phyloP scores from a whole-genome alignment of 2,113 vertebrate genomes.

The Mesitornis unicolor region DNA sequence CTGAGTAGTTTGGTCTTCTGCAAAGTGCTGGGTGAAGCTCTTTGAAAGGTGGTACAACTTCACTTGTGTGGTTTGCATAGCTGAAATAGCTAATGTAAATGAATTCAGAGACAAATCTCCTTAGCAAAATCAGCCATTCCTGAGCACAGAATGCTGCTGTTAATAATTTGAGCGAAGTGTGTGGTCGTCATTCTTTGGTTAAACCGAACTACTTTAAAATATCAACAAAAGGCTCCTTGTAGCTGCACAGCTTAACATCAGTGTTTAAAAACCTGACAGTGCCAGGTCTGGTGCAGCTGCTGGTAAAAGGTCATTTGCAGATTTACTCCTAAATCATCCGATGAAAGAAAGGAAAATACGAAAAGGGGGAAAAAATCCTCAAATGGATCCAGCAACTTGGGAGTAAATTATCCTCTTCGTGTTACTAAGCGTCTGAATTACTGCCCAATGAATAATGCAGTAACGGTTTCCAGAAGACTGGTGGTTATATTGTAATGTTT shows the following conservation, averaged over 20 bases:
- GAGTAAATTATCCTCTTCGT: neutral
- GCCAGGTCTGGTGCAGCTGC: neutral
- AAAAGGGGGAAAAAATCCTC: neutral
- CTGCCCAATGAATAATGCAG: neutral
- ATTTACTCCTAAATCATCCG: neutral
- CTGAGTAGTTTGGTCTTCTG: neutral
- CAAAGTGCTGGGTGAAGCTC: neutral
- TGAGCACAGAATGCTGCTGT: neutral
- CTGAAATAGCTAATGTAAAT: neutral
- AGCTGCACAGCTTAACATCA: neutral
- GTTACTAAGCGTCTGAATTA: neutral
- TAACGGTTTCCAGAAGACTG: neutral
- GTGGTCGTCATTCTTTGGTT: neutral
- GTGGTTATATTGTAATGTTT: neutral
- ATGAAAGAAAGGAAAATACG: neutral
- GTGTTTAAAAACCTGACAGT: neutral
- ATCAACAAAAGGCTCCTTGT: slow-evolving; percentile 16
- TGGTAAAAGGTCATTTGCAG: neutral
- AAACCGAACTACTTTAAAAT: neutral
- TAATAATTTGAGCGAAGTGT: neutral
- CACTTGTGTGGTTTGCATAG: neutral
- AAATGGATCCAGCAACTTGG: neutral
- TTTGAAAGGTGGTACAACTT: neutral
- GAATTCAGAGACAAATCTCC: neutral
- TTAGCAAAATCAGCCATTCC: neutral